Percentiles rank a stretch among this genome's conserved stretches.
Conservation (phyloP, 2,113 vertebrate species). For the Mus spicilegus region DNA sequence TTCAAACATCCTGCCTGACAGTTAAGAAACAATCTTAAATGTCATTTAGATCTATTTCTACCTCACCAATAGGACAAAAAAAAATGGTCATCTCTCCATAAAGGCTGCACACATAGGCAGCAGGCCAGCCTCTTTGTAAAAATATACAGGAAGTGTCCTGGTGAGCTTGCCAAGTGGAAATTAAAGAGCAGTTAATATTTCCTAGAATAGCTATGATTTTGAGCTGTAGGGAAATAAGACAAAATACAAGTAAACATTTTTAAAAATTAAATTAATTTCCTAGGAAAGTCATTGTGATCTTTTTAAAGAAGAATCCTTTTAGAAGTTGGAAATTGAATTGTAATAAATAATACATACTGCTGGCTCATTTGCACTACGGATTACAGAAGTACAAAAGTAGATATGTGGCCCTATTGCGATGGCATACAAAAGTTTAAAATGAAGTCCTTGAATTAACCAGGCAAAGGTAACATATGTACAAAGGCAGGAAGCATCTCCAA, state of each 20-base stretch:
- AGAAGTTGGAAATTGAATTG: slow-evolving; percentile 38
- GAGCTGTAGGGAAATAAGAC: background rate
- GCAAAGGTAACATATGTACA: background rate
- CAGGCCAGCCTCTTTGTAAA: background rate
- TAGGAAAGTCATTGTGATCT: slow-evolving; percentile 9
- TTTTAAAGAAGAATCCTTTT: background rate
- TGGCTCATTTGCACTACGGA: background rate
- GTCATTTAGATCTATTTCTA: background rate
- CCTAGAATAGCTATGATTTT: background rate
- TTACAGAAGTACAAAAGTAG: background rate
- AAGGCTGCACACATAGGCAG: background rate
- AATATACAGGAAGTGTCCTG: background rate
- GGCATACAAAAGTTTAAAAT: background rate
- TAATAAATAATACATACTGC: slow-evolving; percentile 30
- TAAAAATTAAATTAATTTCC: slow-evolving; percentile 27
- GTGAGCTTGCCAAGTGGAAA: background rate
- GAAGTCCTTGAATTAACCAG: background rate
- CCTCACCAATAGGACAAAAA: background rate
- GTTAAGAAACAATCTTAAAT: background rate
- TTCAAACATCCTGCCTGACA: background rate
- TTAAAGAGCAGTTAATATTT: slow-evolving; percentile 20
- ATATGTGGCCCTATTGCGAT: background rate
- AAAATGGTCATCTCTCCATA: background rate
- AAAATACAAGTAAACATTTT: slow-evolving; percentile 40
- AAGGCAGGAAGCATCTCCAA: background rate